A percentile compares a stretch with the other conserved stretches of the same genome.
phyloP scores from a whole-genome alignment of 2,888 invertebrate species.

The Furcula furcula region DNA sequence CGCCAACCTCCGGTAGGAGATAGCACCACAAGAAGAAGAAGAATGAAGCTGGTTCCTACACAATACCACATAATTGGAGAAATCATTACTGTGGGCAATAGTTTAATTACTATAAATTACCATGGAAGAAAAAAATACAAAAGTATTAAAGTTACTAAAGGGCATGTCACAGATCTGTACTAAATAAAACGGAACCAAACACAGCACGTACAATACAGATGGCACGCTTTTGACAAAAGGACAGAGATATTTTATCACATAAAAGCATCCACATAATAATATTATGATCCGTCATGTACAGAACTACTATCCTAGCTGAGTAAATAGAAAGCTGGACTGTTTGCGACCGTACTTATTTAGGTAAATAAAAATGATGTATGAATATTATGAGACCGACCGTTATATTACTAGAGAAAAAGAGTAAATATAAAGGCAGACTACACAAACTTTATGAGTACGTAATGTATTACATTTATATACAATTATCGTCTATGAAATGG shows the following conservation, averaged over 20 bases:
- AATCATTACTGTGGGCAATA: too few species aligned
- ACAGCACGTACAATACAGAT: neutral
- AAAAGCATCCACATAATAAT: neutral
- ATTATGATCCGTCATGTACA: neutral
- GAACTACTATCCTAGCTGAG: neutral
- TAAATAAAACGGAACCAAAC: too few species aligned
- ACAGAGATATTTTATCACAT: neutral
- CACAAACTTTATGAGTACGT: neutral
- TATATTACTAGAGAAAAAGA: neutral
- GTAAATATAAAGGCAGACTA: neutral
- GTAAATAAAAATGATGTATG: constrained; percentile 2
- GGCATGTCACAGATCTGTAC: too few species aligned
- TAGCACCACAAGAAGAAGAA: too few species aligned
- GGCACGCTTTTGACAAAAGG: neutral
- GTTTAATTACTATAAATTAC: too few species aligned
- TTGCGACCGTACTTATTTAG: constrained; percentile 2
- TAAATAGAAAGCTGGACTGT: constrained; percentile 1
- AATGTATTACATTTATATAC: too few species aligned
- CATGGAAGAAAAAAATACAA: too few species aligned
- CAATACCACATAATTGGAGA: too few species aligned
- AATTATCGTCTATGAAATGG: too few species aligned
- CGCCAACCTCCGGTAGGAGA: too few species aligned
- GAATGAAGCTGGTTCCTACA: too few species aligned
- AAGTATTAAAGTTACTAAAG: too few species aligned
- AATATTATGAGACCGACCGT: neutral